phyloP scores from a whole-genome alignment of 2,113 vertebrate genomes.

The Pteruthius melanotis region DNA sequence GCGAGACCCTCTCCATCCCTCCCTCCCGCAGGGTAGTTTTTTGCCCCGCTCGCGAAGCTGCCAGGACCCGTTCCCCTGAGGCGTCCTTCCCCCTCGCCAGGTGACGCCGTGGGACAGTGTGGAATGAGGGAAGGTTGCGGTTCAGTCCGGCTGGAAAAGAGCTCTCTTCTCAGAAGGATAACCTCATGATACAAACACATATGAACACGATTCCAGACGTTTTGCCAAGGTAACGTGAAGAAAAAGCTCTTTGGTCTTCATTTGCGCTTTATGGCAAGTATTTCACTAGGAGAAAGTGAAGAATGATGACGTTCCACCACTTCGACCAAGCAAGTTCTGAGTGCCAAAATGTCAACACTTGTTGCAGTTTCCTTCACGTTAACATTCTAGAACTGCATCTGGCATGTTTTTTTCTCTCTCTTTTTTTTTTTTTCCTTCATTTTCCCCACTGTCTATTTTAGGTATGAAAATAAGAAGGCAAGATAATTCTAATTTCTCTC shows the following conservation, averaged over 20 bases:
- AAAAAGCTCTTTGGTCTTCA: constrained; percentile 55
- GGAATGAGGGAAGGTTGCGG: fast-evolving
- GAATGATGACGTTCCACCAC: constrained; percentile 46
- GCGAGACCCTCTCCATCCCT: fast-evolving
- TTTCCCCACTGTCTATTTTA: neutral
- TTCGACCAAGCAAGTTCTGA: constrained; percentile 30
- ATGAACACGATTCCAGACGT: constrained; percentile 55
- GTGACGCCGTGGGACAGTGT: fast-evolving
- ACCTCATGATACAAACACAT: neutral
- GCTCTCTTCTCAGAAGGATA: neutral
- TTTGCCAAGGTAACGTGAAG: constrained; percentile 23
- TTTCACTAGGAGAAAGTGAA: constrained; percentile 55
- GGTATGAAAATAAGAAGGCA: neutral
- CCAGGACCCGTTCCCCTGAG: neutral
- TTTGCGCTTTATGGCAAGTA: constrained; percentile 64
- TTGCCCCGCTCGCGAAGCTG: neutral
- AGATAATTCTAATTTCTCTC: neutral
- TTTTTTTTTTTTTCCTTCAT: neutral
- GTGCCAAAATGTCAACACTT: constrained; percentile 20
- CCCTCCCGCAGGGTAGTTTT: fast-evolving
- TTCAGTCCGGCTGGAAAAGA: fast-evolving
- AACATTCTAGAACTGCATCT: neutral
- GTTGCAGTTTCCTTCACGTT: neutral
- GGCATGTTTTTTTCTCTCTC: no score
- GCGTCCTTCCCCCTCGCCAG: no score